A percentile compares a stretch with the other conserved stretches of the same genome.
Evolutionary conservation across 2,888 invertebrate species (phyloP).

Genomic region (Philhelius pedissequus): DNA sequence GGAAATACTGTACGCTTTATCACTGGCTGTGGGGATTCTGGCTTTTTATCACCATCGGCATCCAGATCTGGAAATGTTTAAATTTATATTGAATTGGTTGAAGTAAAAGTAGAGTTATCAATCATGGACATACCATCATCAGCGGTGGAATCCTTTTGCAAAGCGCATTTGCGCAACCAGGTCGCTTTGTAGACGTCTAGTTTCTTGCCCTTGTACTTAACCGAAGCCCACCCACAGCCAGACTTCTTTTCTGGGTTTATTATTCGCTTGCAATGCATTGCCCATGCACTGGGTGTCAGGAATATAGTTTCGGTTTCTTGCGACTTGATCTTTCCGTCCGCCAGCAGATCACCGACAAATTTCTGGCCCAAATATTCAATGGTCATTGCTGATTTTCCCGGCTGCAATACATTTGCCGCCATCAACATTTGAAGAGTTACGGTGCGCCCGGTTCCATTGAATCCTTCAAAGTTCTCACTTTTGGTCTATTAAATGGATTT

Average conservation of each 20-base stretch:
- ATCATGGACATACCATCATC: constrained; percentile 72
- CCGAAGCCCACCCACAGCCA: constrained; percentile 96
- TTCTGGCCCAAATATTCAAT: constrained; percentile 95
- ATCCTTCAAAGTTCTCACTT: constrained; percentile 77
- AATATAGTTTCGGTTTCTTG: constrained; percentile 93
- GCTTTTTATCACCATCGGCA: constrained; percentile 83
- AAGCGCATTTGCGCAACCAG: constrained; percentile 86
- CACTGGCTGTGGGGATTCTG: constrained; percentile 82
- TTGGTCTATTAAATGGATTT: constrained; percentile 64
- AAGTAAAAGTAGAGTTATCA: no score
- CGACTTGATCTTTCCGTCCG: constrained; percentile 93
- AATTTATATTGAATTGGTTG: neutral
- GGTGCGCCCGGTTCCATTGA: constrained; percentile 81
- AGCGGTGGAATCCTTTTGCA: constrained; percentile 80
- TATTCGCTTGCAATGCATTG: constrained; percentile 93
- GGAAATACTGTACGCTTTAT: constrained; percentile 85
- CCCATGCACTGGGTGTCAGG: constrained; percentile 95
- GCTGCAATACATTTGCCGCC: constrained; percentile 89
- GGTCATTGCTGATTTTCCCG: constrained; percentile 91
- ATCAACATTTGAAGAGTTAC: constrained; percentile 93
- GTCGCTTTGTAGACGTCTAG: constrained; percentile 92
- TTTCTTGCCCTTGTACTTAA: constrained; percentile 92
- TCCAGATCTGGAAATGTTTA: constrained; percentile 78
- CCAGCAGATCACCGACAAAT: constrained; percentile 91
- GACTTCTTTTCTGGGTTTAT: constrained; percentile 95